Evolutionary conservation across 2,113 vertebrate genomes (phyloP).

Genomic region (Pseudopodoces humilis): DNA sequence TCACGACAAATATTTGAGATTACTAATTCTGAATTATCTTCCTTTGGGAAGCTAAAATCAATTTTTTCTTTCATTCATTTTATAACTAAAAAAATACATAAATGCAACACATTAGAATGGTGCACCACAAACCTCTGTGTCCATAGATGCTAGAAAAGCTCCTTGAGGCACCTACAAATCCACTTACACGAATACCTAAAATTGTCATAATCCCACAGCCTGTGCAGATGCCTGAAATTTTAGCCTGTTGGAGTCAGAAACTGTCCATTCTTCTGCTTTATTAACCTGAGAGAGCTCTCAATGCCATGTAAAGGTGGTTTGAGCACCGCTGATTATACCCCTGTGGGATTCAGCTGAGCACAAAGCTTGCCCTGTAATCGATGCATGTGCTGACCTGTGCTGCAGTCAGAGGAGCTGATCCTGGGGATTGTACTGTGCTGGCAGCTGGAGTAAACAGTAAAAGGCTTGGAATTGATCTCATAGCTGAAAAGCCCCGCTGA

Average conservation of each 20-base stretch:
- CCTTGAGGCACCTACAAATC: not conserved
- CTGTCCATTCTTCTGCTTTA: not conserved
- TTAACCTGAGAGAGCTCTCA: not conserved
- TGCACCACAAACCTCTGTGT: not conserved
- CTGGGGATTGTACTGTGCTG: not conserved
- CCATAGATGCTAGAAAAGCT: not conserved
- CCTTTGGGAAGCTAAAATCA: not conserved
- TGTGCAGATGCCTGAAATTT: not conserved
- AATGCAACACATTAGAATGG: not conserved
- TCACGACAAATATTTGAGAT: not conserved
- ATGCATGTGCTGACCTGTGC: not conserved
- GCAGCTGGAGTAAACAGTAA: not conserved
- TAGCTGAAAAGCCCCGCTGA: not conserved
- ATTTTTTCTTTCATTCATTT: not conserved
- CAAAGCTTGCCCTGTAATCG: not conserved
- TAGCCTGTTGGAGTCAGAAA: not conserved
- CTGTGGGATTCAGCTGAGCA: not conserved
- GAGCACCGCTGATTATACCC: not conserved
- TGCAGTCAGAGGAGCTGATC: not conserved
- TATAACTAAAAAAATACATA: not conserved
- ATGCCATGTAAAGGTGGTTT: fast-evolving
- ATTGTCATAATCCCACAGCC: not conserved
- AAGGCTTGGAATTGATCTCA: not conserved
- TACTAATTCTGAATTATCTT: not conserved
- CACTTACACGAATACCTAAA: not conserved